phyloP scores from a whole-genome alignment of 2,113 vertebrate species.

The Gyps fulvus region DNA sequence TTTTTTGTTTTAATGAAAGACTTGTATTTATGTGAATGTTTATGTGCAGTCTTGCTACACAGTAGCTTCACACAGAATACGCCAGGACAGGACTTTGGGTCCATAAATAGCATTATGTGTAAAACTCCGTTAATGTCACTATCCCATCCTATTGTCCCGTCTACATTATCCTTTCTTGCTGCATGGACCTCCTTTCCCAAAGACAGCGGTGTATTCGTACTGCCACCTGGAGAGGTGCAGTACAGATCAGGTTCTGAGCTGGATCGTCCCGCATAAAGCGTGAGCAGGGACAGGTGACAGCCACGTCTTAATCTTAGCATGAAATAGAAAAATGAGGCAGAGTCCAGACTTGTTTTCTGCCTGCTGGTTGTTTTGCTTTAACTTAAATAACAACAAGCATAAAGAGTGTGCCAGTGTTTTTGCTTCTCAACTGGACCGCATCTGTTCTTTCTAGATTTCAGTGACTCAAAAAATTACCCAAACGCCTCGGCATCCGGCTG shows the following conservation, averaged over 20 bases:
- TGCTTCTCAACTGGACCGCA: neutral
- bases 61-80: neutral
- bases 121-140: neutral
- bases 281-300: neutral
- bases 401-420: neutral
- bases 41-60: neutral
- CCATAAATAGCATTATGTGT: neutral
- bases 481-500: rapidly evolving
- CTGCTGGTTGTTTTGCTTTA: neutral
- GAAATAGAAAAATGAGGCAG: neutral
- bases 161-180: neutral
- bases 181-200: neutral
- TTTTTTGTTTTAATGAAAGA: neutral
- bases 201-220: neutral
- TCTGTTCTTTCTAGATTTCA: neutral
- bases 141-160: neutral
- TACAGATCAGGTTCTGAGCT: neutral
- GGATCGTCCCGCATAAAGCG: rapidly evolving
- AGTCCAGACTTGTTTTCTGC: neutral
- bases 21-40: neutral
- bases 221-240: neutral
- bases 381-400: neutral
- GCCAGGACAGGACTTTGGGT: neutral
- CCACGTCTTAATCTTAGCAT: neutral
- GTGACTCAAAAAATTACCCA: neutral